A percentile compares a stretch with the other conserved stretches of the same genome.
Evolutionary conservation across 2,113 vertebrate genomes (phyloP).

Genomic region (Tupaia chinensis): DNA sequence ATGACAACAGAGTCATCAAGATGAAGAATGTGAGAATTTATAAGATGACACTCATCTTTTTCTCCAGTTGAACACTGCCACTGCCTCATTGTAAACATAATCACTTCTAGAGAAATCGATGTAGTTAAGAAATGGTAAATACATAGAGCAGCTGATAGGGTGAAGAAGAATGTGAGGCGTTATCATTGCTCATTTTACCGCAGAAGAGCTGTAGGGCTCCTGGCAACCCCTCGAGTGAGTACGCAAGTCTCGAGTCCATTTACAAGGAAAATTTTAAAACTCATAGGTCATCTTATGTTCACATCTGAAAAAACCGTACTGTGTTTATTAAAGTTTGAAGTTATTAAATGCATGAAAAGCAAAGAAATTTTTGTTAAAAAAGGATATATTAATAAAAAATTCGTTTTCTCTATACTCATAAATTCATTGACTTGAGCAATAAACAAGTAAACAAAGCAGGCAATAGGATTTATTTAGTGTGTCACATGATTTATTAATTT

Average conservation of each 20-base stretch:
- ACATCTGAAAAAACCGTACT: background rate
- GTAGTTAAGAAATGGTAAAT: background rate
- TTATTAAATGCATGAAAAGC: background rate
- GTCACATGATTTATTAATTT: background rate
- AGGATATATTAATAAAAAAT: background rate
- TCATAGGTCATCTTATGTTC: background rate
- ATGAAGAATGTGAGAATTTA: background rate
- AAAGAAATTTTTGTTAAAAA: background rate
- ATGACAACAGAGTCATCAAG: background rate
- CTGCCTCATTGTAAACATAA: background rate
- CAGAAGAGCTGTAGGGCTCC: background rate
- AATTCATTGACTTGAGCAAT: constrained; percentile 1
- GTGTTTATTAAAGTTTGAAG: background rate
- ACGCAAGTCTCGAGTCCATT: background rate
- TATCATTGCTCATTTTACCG: background rate
- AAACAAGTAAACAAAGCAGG: background rate
- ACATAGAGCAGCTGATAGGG: background rate
- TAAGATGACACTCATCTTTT: background rate
- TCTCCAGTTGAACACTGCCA: background rate
- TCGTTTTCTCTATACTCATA: background rate
- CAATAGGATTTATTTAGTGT: constrained; percentile 13
- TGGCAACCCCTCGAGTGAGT: background rate
- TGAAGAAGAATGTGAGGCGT: background rate
- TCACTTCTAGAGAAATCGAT: constrained; percentile 10
- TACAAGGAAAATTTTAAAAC: background rate